phyloP scores from a whole-genome alignment of 2,797 vertebrate species.

The Sebastes dallii region DNA sequence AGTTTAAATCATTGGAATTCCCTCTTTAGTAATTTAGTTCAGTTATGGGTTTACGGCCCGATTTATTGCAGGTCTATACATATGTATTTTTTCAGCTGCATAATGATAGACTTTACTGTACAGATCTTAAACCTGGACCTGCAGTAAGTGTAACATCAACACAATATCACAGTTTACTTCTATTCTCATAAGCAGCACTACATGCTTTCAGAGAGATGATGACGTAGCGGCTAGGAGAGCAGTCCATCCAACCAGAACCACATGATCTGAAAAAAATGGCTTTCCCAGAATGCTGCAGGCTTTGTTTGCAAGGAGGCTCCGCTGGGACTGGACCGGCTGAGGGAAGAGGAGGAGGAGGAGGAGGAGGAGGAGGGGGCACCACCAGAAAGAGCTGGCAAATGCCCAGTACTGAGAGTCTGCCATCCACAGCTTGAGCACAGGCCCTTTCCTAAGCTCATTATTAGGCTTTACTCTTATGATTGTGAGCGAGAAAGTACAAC shows the following conservation, averaged over 20 bases:
- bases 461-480: slow-evolving; percentile 65
- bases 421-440: slow-evolving; percentile 73
- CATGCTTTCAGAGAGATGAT: slow-evolving; percentile 13
- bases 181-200: neutral
- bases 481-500: slow-evolving; percentile 47
- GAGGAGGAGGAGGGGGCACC: slow-evolving; percentile 34
- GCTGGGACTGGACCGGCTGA: slow-evolving; percentile 66
- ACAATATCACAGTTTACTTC: neutral
- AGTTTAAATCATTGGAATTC: neutral
- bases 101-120: neutral
- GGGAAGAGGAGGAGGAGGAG: slow-evolving; percentile 24
- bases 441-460: slow-evolving; percentile 67
- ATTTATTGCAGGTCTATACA: neutral
- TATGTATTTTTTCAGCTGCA: neutral
- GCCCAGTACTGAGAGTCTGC: slow-evolving; percentile 72
- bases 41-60: neutral
- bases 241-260: slow-evolving; percentile 46
- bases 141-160: neutral
- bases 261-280: slow-evolving; percentile 65
- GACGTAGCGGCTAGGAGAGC: slow-evolving; percentile 16
- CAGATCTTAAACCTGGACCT: neutral
- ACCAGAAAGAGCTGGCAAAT: slow-evolving; percentile 72
- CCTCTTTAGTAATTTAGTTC: neutral
- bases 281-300: slow-evolving; percentile 78
- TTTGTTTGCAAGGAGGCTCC: slow-evolving; percentile 69